Evolutionary conservation across 1,140 invertebrate genomes (phyloP).

Genomic region (Druon quercuslanigerum): DNA sequence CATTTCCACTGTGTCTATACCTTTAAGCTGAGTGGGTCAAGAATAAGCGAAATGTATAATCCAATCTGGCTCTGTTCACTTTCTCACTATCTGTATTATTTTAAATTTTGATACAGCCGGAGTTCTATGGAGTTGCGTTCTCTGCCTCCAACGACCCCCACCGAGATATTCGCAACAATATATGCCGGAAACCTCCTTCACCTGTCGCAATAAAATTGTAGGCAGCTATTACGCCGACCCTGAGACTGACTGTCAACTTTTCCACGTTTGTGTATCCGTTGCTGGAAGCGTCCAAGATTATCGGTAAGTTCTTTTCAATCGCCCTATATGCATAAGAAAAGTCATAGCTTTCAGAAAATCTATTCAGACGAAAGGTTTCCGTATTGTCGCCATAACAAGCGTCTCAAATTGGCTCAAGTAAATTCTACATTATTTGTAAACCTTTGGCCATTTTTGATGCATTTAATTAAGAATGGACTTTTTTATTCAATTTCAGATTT

Average conservation of each 20-base stretch:
- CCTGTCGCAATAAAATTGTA: slow-evolving; percentile 89
- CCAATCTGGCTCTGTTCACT: slow-evolving; percentile 14
- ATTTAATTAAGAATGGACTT: too few relatives aligned
- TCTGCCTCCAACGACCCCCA: slow-evolving; percentile 75
- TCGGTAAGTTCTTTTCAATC: slow-evolving; percentile 58
- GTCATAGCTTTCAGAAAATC: slow-evolving; percentile 31
- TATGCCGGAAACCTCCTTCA: slow-evolving; percentile 91
- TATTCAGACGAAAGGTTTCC: slow-evolving; percentile 13
- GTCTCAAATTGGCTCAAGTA: too few relatives aligned
- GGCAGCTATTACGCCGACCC: slow-evolving; percentile 94
- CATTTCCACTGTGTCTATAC: not conserved
- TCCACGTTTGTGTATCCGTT: slow-evolving; percentile 91
- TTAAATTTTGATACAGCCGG: slow-evolving; percentile 46
- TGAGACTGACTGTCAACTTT: slow-evolving; percentile 94
- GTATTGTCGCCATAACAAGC: slow-evolving; percentile 23
- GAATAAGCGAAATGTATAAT: slow-evolving; percentile 1
- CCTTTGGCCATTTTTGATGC: too few relatives aligned
- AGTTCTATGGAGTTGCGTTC: slow-evolving; percentile 62
- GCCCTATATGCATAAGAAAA: not conserved
- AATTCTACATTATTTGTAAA: too few relatives aligned
- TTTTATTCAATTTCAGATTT: too few relatives aligned
- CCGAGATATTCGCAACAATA: slow-evolving; percentile 86
- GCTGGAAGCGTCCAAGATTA: slow-evolving; percentile 78
- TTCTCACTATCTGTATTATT: slow-evolving; percentile 36
- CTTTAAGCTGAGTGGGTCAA: not conserved